phyloP scores from a whole-genome alignment of 2,797 vertebrate genomes.

The Hephaestus fuliginosus region DNA sequence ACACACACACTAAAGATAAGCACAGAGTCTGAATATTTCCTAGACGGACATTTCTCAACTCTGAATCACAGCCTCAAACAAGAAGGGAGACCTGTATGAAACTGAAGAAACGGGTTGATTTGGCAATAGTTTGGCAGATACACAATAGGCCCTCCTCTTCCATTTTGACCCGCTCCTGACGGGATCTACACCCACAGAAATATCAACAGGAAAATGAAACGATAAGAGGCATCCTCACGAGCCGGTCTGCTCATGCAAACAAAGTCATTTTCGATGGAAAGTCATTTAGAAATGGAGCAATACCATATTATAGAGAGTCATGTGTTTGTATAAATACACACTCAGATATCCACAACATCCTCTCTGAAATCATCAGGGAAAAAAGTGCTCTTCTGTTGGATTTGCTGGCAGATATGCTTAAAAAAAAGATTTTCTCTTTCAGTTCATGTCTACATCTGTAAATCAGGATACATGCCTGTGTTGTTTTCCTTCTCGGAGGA shows the following conservation, averaged over 20 bases:
- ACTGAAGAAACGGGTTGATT: conserved; percentile 79
- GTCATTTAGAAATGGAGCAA: conserved; percentile 68
- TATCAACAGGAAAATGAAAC: conserved; percentile 62
- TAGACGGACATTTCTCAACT: conserved; percentile 47
- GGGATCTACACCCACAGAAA: conserved; percentile 64
- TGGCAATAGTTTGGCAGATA: conserved; percentile 93
- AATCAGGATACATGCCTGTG: conserved; percentile 69
- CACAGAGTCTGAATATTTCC: conserved; percentile 27
- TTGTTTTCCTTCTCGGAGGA: conserved; percentile 73
- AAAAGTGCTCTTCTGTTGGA: conserved; percentile 90
- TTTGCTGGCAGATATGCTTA: conserved; percentile 90
- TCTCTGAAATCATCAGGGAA: conserved; percentile 75
- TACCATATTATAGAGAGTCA: conserved; percentile 73
- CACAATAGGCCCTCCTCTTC: conserved; percentile 75
- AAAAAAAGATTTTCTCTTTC: conserved; percentile 46
- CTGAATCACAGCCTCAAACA: conserved; percentile 77
- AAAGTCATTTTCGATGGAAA: conserved; percentile 78
- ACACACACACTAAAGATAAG: conserved; percentile 7
- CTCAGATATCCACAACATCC: conserved; percentile 75
- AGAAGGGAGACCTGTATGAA: conserved; percentile 53
- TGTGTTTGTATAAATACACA: conserved; percentile 79
- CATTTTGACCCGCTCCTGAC: conserved; percentile 53
- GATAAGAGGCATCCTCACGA: conserved; percentile 66
- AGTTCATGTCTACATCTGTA: conserved; percentile 71
- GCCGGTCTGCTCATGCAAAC: conserved; percentile 60